Base-by-base conservation (phyloP, 2,113 vertebrate species). In the Cynocephalus volans region DNA sequence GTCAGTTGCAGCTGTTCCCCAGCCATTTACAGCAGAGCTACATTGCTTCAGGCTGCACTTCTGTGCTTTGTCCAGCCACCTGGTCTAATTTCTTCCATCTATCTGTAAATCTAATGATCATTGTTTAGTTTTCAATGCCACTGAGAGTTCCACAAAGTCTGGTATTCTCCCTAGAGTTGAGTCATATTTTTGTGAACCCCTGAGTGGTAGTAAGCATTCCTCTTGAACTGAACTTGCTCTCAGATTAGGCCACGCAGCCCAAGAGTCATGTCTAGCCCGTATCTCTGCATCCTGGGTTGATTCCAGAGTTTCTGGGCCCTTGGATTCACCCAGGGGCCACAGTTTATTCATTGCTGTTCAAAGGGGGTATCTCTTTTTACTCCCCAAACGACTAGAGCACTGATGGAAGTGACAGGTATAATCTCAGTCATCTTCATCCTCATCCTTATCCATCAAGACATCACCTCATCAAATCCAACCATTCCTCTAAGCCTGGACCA, bases 1-100 rank as follows among this genome's bases (percentile, higher is more conserved):
- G 91, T 88, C 56, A 88, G 88, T 5, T 79, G 56, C 91, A 93
- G 96, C 97, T 97, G 97, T 96, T 98, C 93, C 58, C 91, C 97
- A 97, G 79, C 95, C 97, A 96, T 97, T 98, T 67, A 80, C 41
- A 95, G 85, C 88, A 92, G 45, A 73, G 60, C 93, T 91, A 31
- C 88, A 64, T 80, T 33, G 85, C 94, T 94, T 80, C 94, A 83
- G 96, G 91, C 94, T 91, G 96, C 96, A 93, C 85, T 92, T 83
- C 80, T 80, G 90, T 65, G 90, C 67, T 75, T 94, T 65, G 85
- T 97, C 93, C 82, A 96, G 45, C 50, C 93, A 95, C 72, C 86
- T 96, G 77, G 90, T 64, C 85, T 91, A 62, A 76, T 67, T 96
- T 88, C 69, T 84, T 56, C 85, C 52, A 64, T 75, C 33, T 17